These are phyloP conservation scores for Drosophila burlai DNA, from an alignment of 1,140 invertebrate species.

Conservation along the genomic window DNA sequence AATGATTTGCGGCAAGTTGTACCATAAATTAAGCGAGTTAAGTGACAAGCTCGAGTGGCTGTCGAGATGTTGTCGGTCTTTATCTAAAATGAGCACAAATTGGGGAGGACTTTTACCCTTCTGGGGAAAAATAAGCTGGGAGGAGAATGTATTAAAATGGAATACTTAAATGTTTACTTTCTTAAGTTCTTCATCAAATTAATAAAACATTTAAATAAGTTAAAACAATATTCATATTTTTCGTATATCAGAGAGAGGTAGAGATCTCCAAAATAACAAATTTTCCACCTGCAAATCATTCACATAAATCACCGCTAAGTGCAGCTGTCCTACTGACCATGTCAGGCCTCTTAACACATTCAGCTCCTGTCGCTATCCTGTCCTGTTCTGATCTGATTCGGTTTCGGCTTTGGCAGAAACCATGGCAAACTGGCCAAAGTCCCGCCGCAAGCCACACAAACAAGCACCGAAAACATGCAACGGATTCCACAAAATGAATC, in stretches of 20 bases:
- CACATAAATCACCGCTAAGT: slow-evolving; percentile 43
- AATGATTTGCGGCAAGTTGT: slow-evolving; percentile 52
- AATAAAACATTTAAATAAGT: not conserved
- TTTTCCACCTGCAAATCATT: slow-evolving; percentile 14
- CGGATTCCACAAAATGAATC: slow-evolving; percentile 41
- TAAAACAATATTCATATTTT: too few species aligned
- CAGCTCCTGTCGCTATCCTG: slow-evolving; percentile 12
- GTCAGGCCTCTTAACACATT: slow-evolving; percentile 35
- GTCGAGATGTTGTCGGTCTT: not conserved
- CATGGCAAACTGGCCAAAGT: slow-evolving; percentile 35
- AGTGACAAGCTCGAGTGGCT: slow-evolving; percentile 6
- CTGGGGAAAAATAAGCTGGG: too few species aligned
- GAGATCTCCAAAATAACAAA: not conserved
- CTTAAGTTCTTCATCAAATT: not conserved
- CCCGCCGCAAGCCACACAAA: slow-evolving; percentile 43
- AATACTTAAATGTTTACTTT: not conserved
- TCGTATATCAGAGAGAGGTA: too few species aligned
- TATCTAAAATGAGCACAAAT: slow-evolving; percentile 2
- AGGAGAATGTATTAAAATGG: not conserved
- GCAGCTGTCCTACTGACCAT: slow-evolving; percentile 27
- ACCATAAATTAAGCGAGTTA: slow-evolving; percentile 36
- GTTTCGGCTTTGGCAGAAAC: slow-evolving; percentile 17
- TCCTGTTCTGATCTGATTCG: slow-evolving; percentile 6
- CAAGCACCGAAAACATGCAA: slow-evolving; percentile 37
- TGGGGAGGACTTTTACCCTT: not conserved